Percentiles rank a stretch among this genome's conserved stretches.
These are phyloP conservation scores for Telmatherina bonti DNA, from an alignment of 2,797 vertebrate genomes.

Conservation along the genomic window DNA sequence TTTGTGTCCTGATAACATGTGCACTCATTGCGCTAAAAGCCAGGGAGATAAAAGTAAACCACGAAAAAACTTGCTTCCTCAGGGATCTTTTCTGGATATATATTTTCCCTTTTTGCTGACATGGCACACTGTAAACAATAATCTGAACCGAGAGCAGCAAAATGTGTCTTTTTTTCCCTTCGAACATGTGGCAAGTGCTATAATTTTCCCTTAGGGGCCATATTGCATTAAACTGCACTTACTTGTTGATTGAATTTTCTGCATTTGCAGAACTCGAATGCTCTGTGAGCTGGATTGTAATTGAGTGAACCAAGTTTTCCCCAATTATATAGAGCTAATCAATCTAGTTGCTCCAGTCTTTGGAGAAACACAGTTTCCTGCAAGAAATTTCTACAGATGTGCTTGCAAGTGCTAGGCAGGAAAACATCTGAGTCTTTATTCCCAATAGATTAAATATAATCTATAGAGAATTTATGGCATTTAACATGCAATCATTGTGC, in stretches of 20 bases:
- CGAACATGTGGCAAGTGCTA: constrained; percentile 42
- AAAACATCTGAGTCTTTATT: constrained; percentile 6
- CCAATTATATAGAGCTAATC: constrained; percentile 30
- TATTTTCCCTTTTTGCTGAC: constrained; percentile 61
- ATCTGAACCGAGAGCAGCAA: constrained; percentile 37
- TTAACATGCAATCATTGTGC: constrained; percentile 3
- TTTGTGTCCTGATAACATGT: constrained; percentile 75
- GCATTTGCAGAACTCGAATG: constrained; percentile 41
- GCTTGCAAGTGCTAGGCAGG: constrained; percentile 25
- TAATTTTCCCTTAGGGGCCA: constrained; percentile 26
- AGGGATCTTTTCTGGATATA: constrained; percentile 54
- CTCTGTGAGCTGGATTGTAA: constrained; percentile 27
- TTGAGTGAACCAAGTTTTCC: constrained; percentile 17
- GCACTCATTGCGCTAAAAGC: constrained; percentile 68
- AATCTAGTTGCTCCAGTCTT: not conserved
- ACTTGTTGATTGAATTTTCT: constrained; percentile 50
- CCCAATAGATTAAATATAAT: not conserved
- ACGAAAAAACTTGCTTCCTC: constrained; percentile 49
- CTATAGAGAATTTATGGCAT: constrained; percentile 5
- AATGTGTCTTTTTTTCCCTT: constrained; percentile 40
- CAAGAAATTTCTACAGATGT: constrained; percentile 25
- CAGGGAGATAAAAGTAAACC: constrained; percentile 35
- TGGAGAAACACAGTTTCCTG: constrained; percentile 12
- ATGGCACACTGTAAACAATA: constrained; percentile 46
- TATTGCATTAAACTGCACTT: constrained; percentile 15